A percentile compares a stretch with the other conserved stretches of the same genome.
These are phyloP conservation scores for Plebejus melissa DNA, from an alignment of 2,888 invertebrate species.

Conservation along the genomic window DNA sequence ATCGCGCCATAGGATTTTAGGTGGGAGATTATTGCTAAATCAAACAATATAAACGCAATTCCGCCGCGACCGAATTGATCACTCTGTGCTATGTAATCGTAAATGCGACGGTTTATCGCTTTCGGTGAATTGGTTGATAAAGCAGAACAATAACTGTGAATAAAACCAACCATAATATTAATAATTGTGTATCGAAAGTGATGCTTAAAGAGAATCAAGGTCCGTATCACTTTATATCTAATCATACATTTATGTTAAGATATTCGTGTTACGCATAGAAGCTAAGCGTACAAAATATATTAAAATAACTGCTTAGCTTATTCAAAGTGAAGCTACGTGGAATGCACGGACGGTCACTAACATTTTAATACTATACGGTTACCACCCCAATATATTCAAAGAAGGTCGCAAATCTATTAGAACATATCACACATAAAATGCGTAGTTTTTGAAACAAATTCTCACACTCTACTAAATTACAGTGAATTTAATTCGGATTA, in stretches of 20 bases:
- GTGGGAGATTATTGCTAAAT: slow-evolving; percentile 19
- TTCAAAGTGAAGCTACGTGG: background rate
- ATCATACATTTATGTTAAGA: background rate
- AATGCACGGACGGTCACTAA: no score
- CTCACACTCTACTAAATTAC: no score
- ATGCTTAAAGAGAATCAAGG: slow-evolving; percentile 43
- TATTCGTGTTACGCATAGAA: background rate
- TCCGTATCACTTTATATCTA: slow-evolving; percentile 38
- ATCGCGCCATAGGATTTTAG: slow-evolving; percentile 12
- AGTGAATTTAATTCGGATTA: background rate
- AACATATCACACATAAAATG: background rate
- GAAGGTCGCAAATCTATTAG: background rate
- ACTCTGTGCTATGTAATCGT: background rate
- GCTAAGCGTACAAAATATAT: background rate
- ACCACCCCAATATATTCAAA: background rate
- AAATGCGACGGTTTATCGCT: slow-evolving; percentile 19
- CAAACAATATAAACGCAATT: slow-evolving; percentile 24
- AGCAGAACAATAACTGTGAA: background rate
- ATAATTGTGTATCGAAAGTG: slow-evolving; percentile 50
- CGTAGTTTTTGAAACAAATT: background rate
- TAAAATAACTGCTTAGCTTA: background rate
- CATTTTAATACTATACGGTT: no score
- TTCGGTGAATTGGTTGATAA: background rate
- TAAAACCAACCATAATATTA: background rate
- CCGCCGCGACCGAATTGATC: slow-evolving; percentile 21